Base-by-base conservation (phyloP, 2,888 invertebrate genomes). In the Drosophila suboccidentalis region DNA sequence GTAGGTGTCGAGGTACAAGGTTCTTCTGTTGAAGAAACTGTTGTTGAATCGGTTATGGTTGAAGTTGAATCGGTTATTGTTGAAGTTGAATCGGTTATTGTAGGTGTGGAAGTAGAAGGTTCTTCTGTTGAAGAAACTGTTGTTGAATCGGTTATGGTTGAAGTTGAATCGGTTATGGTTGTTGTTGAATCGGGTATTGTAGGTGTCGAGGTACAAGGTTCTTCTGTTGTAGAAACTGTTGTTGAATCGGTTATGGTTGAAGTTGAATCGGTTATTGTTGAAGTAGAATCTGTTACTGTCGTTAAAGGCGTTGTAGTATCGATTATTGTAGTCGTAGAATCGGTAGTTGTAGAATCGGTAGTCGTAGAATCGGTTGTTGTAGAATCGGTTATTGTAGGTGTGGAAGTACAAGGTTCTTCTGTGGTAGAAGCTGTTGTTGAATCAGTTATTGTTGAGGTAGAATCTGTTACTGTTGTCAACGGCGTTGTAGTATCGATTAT, bases 381-480 rank as follows among this genome's bases (percentile, higher is more conserved):
- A 3, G 15, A 8, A 15, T 34, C 22, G 1, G 17, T 39, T 3
- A 46, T 43, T 1, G 66, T 51, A 39, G 58, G 74, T 15, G 65
- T 73, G 10, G 76, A 15, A 13, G 49, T 32, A 8, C 41, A 8
- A 32, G 44, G 4, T 6, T 34, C 11, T 0, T 63, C 10, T 5
- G 78, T 71, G 13, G 76, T 66, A 1, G 58, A 10, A 1, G 1
- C 46, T 1, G 73, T 66, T 2, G 73, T 65, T 22, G 26, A 5
- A 17, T 51, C 64, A 2, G 54, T 50, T 4, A 61, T 66, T 3
- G 73, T 58, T 29, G 69, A 55, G 3, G 64, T 34, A 5, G 76
- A 15, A 0, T 38, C 19, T 0, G 50, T 32, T n/a, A 15, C 60
- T 22, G 71, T 57, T 11, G 68, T 38, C n/a, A 34, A 34, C 3